A percentile compares a stretch with the other conserved stretches of the same genome.
phyloP scores from a whole-genome alignment of 2,797 vertebrate genomes.

The Siniperca scherzeri region DNA sequence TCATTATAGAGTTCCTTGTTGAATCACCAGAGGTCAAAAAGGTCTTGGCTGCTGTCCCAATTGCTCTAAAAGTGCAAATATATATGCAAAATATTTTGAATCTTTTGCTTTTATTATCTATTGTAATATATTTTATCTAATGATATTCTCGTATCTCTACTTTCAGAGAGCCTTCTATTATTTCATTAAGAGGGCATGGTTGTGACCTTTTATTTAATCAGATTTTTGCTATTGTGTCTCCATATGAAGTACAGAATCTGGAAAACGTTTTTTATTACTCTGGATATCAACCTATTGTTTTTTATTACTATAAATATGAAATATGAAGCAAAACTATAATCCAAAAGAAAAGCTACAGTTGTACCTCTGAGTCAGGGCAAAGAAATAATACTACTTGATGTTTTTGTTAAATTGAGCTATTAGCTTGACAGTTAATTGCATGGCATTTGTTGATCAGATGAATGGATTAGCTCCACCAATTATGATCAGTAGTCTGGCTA shows the following conservation, averaged over 20 bases:
- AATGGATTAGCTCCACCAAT: background rate
- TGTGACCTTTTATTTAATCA: background rate
- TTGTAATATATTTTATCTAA: background rate
- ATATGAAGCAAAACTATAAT: background rate
- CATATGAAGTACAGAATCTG: background rate
- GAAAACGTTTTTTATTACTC: background rate
- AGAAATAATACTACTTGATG: background rate
- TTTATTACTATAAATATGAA: too few relatives aligned
- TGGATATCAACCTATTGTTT: background rate
- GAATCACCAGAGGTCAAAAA: conserved; percentile 23
- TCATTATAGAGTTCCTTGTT: conserved; percentile 30
- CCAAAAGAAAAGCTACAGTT: background rate
- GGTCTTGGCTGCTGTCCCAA: conserved; percentile 18
- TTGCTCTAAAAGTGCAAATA: background rate
- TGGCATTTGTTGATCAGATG: background rate
- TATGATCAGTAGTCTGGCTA: background rate
- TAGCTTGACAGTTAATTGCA: conserved; percentile 6
- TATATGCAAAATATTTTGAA: background rate
- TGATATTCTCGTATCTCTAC: background rate
- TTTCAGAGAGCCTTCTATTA: background rate
- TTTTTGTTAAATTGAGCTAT: conserved; percentile 21
- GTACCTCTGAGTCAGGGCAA: background rate
- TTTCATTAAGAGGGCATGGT: background rate
- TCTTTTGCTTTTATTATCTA: conserved; percentile 7
- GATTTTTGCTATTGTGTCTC: background rate